Percentiles rank a stretch among this genome's conserved stretches.
phyloP scores from a whole-genome alignment of 2,113 vertebrate species.

The Manacus vitellinus region DNA sequence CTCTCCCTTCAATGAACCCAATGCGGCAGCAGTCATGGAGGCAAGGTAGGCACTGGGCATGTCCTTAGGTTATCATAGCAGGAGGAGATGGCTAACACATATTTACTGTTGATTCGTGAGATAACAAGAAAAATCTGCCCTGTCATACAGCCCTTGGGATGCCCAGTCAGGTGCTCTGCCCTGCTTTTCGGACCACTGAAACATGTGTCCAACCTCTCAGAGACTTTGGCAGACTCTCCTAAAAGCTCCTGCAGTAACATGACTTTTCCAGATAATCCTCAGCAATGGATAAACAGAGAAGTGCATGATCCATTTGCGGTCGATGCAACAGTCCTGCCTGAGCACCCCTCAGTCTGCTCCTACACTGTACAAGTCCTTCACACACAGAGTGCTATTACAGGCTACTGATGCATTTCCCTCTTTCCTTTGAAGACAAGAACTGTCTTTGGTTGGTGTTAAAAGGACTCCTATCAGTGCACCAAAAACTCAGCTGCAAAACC shows the following conservation, averaged over 20 bases:
- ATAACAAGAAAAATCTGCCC: neutral
- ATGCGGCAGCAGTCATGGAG: slow-evolving; percentile 73
- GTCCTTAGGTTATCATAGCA: neutral
- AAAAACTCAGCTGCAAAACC: slow-evolving; percentile 63
- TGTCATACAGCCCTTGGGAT: accelerated
- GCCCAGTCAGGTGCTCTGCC: neutral
- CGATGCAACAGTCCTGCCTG: neutral
- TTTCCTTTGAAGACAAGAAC: slow-evolving; percentile 74
- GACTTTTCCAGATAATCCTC: neutral
- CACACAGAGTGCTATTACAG: neutral
- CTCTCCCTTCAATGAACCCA: slow-evolving; percentile 77
- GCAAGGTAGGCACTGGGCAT: slow-evolving; percentile 65
- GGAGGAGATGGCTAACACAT: neutral
- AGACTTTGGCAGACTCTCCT: neutral
- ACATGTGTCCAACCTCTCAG: neutral
- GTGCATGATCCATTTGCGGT: accelerated
- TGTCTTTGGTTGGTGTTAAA: slow-evolving; percentile 67
- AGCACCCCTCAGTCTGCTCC: neutral
- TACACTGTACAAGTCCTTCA: accelerated
- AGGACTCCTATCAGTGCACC: slow-evolving; percentile 7
- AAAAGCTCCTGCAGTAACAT: neutral
- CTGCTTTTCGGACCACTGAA: neutral
- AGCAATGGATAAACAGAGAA: neutral
- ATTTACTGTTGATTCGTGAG: neutral
- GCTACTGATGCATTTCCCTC: neutral